Conservation (phyloP, 2,113 vertebrate genomes). For the Pseudopodoces humilis region DNA sequence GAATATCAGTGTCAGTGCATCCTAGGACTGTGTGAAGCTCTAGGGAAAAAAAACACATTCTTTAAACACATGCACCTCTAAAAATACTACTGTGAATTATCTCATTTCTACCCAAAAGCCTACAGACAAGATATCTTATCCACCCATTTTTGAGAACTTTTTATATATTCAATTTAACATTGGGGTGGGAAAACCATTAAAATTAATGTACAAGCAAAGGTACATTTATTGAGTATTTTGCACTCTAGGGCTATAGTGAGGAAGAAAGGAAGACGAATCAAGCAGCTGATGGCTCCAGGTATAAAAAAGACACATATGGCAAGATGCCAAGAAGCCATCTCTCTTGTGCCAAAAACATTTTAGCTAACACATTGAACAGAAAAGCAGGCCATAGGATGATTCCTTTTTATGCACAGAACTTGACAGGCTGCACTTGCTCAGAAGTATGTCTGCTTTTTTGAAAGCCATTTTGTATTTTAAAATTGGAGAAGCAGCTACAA, state of each 20-base stretch:
- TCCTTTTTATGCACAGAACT: not conserved
- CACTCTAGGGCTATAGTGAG: not conserved
- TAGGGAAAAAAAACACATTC: not conserved
- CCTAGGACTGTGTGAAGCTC: not conserved
- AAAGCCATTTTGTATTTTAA: not conserved
- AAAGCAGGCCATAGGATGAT: constrained; percentile 19
- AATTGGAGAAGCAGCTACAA: not conserved
- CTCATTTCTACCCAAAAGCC: not conserved
- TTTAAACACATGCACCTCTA: not conserved
- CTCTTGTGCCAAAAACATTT: not conserved
- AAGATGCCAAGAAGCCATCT: not conserved
- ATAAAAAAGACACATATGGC: not conserved
- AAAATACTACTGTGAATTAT: not conserved
- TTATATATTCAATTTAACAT: not conserved
- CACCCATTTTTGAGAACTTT: not conserved
- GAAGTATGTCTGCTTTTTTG: not conserved
- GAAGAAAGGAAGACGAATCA: not conserved
- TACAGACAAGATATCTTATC: not conserved
- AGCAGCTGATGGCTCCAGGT: not conserved
- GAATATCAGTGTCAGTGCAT: not conserved
- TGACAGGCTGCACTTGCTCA: constrained; percentile 7
- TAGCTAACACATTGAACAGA: not conserved
- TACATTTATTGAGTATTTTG: not conserved
- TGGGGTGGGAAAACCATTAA: not conserved
- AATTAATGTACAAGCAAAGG: not conserved